Conservation (phyloP, 2,797 vertebrate species). For the Cygnus olor region DNA sequence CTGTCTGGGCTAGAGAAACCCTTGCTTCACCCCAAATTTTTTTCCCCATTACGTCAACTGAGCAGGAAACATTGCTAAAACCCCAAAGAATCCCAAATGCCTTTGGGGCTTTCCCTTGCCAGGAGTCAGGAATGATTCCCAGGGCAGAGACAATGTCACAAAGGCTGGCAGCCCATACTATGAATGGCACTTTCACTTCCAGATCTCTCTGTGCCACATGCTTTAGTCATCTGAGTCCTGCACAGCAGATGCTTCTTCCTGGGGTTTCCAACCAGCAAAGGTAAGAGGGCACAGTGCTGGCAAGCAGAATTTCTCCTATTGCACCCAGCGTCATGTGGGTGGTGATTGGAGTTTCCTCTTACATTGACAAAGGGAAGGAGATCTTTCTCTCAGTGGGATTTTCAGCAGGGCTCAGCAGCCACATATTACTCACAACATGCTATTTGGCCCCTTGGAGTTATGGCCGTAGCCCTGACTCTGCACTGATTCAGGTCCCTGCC, state of each 20-base stretch:
- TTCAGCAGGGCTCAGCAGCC: neutral
- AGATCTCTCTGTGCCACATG: neutral
- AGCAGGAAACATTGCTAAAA: neutral
- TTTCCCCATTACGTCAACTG: rapidly evolving
- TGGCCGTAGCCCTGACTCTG: neutral
- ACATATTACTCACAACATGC: neutral
- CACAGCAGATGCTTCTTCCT: neutral
- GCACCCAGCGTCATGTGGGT: neutral
- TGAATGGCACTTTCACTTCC: neutral
- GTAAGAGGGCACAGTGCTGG: neutral
- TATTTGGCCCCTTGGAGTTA: neutral
- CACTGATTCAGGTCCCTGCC: rapidly evolving
- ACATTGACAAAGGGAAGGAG: neutral
- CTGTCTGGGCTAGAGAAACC: neutral
- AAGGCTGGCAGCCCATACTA: neutral
- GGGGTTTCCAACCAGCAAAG: neutral
- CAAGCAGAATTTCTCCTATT: neutral
- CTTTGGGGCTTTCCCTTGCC: neutral
- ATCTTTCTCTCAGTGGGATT: neutral
- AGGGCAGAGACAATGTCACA: neutral
- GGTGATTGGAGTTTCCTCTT: neutral
- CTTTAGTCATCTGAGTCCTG: neutral
- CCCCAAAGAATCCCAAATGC: neutral
- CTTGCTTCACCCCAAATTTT: neutral
- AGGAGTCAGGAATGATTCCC: neutral